Conservation (phyloP, 1,140 invertebrate genomes). For the Macrobrachium rosenbergii region DNA sequence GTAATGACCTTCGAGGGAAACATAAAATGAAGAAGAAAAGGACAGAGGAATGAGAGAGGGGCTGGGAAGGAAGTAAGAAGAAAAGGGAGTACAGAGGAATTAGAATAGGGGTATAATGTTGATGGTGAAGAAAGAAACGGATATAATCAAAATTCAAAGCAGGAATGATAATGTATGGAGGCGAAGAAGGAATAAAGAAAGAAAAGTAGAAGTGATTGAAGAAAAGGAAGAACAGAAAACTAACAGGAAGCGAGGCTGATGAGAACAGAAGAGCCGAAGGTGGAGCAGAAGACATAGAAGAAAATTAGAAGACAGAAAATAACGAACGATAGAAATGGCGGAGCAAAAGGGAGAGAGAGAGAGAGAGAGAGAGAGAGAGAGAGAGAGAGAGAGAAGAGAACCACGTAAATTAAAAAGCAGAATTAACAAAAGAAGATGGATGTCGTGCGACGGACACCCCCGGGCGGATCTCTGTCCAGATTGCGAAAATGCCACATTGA, state of each 20-base stretch:
- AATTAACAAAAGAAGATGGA: too few species aligned
- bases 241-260: background rate
- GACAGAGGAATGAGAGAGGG: too few species aligned
- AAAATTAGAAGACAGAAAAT: background rate
- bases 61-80: too few species aligned
- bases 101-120: background rate
- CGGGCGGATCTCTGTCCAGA: too few species aligned
- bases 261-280: background rate
- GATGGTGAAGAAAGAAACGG: background rate
- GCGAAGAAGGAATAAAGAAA: background rate
- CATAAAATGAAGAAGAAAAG: too few species aligned
- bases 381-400: background rate
- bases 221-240: background rate
- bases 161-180: too few species aligned
- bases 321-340: background rate
- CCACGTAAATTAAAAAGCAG: background rate
- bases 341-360: background rate
- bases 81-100: background rate
- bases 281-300: background rate
- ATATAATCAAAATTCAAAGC: background rate
- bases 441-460: too few species aligned
- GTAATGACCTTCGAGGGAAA: too few species aligned
- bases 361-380: background rate
- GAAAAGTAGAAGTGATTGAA: background rate
- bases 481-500: too few species aligned